Evolutionary conservation across 2,888 invertebrate species (phyloP), one percentile per base, ranked within the genome.

Genomic region (Leucoma salicis): DNA sequence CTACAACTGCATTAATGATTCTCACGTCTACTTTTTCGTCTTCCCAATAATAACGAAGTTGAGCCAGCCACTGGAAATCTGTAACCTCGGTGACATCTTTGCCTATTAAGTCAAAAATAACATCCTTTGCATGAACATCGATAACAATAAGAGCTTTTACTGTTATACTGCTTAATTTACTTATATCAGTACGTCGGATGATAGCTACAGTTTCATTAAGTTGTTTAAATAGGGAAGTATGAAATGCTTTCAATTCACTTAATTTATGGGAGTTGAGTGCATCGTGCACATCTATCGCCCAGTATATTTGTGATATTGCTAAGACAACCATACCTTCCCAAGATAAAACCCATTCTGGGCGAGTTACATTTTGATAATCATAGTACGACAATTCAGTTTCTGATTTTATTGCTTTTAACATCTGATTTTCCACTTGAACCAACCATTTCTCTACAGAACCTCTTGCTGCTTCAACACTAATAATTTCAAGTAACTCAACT

Each of bases 371-470:
- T 16, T 90, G 89, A 66, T 94, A 95, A 49, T 93, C 93, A 44
- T 91, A 87, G 67, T 92, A 92, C 42, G 96, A 94, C 60, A 91
- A 78, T 48, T 91, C 80, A 8, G 93, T 92, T 73, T 95, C 94
- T 59, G 93, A 92, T 64, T 92, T 91, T 1, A 96, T 89, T 0
- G 96, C 93, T 55, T 86, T 84, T 0, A 94, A 69, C 96, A 97
- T 97, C 74, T 94, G 93, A 46, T 94, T 92, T 82, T 97, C 95
- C 7, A 97, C 95, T 92, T 94, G 90, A 25, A 95, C 87, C 36
- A 97, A 86, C 96, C 97, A 97, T 77, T 94, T 95, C 82, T 97
- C 97, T 2, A 97, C 96, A 42, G 95, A 94, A 0, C 96, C 96
- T 63, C 93, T 90, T 4, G 94, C 95, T 37, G 94, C 95, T 36